These are phyloP conservation scores for Mystacides longicornis DNA, from an alignment of 2,888 invertebrate species.

Conservation along the genomic window DNA sequence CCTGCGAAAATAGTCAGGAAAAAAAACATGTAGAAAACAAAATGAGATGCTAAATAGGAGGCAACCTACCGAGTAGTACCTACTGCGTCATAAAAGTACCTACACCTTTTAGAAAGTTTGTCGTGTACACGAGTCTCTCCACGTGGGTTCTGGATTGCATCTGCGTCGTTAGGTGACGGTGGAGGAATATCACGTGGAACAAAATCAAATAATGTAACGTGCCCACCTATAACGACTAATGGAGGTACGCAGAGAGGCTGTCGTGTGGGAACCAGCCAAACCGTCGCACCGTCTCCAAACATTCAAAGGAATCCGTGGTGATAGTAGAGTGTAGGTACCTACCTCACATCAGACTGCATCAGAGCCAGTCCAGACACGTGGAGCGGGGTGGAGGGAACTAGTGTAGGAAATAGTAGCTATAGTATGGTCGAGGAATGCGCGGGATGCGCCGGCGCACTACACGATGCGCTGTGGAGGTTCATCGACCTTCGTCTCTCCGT, in stretches of 20 bases:
- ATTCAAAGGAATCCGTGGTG: background rate
- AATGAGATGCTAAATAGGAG: too few species aligned
- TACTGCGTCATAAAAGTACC: too few species aligned
- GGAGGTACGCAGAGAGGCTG: background rate
- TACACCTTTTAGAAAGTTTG: too few species aligned
- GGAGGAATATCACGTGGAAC: background rate
- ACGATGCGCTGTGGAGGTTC: slow-evolving; percentile 19
- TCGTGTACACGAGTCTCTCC: too few species aligned
- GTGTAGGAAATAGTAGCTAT: background rate
- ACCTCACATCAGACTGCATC: background rate
- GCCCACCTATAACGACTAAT: background rate
- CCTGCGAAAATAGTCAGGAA: too few species aligned
- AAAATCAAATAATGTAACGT: background rate
- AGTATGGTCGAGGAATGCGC: slow-evolving; percentile 14
- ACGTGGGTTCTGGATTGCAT: too few species aligned
- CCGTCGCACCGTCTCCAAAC: background rate
- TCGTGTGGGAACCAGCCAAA: background rate
- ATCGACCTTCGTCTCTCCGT: slow-evolving; percentile 19
- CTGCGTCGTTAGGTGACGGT: too few species aligned
- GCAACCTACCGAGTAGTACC: too few species aligned
- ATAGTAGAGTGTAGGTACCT: background rate
- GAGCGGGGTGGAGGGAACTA: slow-evolving; percentile 3
- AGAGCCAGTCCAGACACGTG: background rate
- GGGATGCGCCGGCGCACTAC: slow-evolving; percentile 19
- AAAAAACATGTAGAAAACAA: too few species aligned